Percentiles rank a stretch among this genome's conserved stretches.
Conservation (phyloP, 2,888 invertebrate genomes). For the Gisinianus flammeolus region DNA sequence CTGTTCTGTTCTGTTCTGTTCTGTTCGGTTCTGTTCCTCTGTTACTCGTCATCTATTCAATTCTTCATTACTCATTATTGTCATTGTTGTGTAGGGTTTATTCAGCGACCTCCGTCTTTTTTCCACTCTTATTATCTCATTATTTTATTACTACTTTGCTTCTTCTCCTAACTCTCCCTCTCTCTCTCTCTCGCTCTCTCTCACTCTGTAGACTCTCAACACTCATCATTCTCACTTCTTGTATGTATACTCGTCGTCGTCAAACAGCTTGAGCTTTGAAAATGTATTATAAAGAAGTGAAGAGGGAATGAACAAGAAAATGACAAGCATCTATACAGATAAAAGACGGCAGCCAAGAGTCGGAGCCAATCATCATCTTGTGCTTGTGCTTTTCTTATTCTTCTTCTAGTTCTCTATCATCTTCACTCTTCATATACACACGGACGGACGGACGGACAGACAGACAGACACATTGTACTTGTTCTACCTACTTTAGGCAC, state of each 20-base stretch:
- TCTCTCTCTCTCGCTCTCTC: not conserved
- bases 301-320: not conserved
- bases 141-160: not conserved
- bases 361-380: not conserved
- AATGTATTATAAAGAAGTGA: not conserved
- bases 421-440: no score
- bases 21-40: slow-evolving; percentile 1
- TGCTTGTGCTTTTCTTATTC: not conserved
- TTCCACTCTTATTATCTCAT: slow-evolving; percentile 9
- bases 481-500: slow-evolving; percentile 7
- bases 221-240: no score
- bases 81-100: slow-evolving; percentile 18
- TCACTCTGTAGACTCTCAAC: not conserved
- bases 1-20: not conserved
- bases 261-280: no score
- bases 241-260: no score
- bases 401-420: not conserved
- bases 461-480: not conserved
- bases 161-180: not conserved
- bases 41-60: slow-evolving; percentile 9
- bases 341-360: slow-evolving; percentile 8
- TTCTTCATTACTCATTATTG: slow-evolving; percentile 25
- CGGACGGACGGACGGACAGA: not conserved
- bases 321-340: slow-evolving; percentile 6
- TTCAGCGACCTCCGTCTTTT: slow-evolving; percentile 14